phyloP scores from a whole-genome alignment of 2,113 vertebrate genomes.

The Actenoides hombroni region DNA sequence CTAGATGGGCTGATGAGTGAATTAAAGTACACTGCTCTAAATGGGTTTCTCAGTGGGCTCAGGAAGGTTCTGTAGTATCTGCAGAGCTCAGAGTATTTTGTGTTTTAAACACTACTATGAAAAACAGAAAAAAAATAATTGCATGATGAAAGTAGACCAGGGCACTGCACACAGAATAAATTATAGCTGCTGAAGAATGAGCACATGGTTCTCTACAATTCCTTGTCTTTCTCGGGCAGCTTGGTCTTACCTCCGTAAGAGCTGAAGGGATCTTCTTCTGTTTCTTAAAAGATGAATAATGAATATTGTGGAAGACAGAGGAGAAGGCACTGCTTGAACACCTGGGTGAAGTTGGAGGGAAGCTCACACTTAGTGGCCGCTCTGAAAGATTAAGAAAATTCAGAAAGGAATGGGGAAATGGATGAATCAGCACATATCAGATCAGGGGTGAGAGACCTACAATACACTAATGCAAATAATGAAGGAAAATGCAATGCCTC shows the following conservation, averaged over 20 bases:
- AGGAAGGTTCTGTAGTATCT: background rate
- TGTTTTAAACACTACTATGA: background rate
- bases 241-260: constrained; percentile 83
- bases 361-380: constrained; percentile 76
- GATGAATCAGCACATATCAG: background rate
- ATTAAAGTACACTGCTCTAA: background rate
- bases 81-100: background rate
- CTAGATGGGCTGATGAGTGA: background rate
- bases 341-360: constrained; percentile 79
- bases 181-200: background rate
- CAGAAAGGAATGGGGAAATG: background rate
- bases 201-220: background rate
- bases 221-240: background rate
- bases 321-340: constrained; percentile 86
- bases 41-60: background rate
- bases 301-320: constrained; percentile 90
- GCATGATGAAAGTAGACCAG: background rate
- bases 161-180: background rate
- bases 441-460: background rate
- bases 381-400: constrained; percentile 65
- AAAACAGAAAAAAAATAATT: background rate
- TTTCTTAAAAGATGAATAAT: constrained; percentile 88
- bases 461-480: background rate
- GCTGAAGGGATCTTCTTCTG: constrained; percentile 89
- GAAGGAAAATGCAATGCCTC: background rate